phyloP scores from a whole-genome alignment of 2,113 vertebrate species.

The Arizona elegans region DNA sequence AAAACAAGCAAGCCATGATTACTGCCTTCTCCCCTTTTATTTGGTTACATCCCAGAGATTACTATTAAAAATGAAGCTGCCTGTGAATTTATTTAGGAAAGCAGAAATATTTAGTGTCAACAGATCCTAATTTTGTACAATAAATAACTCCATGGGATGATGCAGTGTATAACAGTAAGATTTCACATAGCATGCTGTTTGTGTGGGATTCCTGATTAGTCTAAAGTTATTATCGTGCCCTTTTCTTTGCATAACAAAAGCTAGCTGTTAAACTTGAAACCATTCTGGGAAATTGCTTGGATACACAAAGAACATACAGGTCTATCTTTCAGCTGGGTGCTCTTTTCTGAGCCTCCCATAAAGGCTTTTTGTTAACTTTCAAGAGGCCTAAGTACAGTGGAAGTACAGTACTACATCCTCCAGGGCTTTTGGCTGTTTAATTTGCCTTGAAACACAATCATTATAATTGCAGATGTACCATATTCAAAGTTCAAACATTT shows the following conservation, averaged over 20 bases:
- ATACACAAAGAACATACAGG: conserved; percentile 49
- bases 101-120: conserved; percentile 56
- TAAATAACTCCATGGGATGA: conserved; percentile 50
- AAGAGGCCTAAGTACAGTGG: conserved; percentile 4
- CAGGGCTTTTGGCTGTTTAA: conserved; percentile 8
- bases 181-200: conserved; percentile 52
- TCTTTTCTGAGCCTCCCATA: conserved; percentile 51
- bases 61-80: conserved; percentile 21
- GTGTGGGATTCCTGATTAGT: conserved; percentile 48
- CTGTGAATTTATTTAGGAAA: conserved; percentile 42
- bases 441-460: conserved; percentile 31
- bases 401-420: conserved; percentile 53
- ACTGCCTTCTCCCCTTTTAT: background rate
- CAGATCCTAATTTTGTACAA: conserved; percentile 65
- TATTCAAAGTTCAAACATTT: conserved; percentile 35
- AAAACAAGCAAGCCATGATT: background rate
- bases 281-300: conserved; percentile 64
- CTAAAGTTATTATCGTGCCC: conserved; percentile 60
- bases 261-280: conserved; percentile 64
- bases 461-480: conserved; percentile 38
- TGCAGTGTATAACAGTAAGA: conserved; percentile 57
- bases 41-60: conserved; percentile 16
- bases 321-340: conserved; percentile 49
- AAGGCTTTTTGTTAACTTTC: conserved; percentile 61
- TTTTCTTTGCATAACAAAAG: conserved; percentile 66